Evolutionary conservation across 2,113 vertebrate genomes (phyloP), one percentile per base, ranked within the genome.

Genomic region (Seriola quinqueradiata): DNA sequence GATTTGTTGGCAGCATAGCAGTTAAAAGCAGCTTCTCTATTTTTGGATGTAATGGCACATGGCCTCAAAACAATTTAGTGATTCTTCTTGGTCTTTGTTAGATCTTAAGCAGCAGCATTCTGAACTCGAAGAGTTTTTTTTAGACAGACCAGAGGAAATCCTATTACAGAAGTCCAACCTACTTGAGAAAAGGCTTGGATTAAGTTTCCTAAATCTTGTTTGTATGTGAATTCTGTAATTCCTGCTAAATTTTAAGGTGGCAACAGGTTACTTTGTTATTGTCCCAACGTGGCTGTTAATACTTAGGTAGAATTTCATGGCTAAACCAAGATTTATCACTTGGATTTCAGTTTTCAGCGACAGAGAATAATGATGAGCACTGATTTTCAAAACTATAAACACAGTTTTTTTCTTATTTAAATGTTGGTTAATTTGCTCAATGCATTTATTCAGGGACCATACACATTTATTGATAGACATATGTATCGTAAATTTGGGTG

Each of bases 111-210:
- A n/a, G 54, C 21, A n/a, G 28, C 32, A 7, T 32, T 52, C 3
- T 50, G 71, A 76, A 70, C 48, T 68, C 23, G 42, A 46, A 40
- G 52, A 59, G 61, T 42, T n/a, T 32, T 67, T 81, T 68, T 68
- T 34, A 60, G 59, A 64, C 44, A 79, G 23, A 61, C 17, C 79
- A 34, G n/a, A 68, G 55, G 60, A 74, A 81, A 81, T 68, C 79
- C 64, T 55, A 68, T 68, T 73, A 74, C 42, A 32, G 32, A 44
- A 28, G 13, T 60, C 28, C 10, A 25, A 17, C 32, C n/a, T 32
- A 14, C n/a, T 55, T 55, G 9, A 55, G 54, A 23, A 23, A 23
- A 23, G 54, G 9, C 21, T 12, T 12, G 10, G n/a, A 55, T 23
- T 23, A 55, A 3, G 8, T 67, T 63, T 28, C 21, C 50, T 50